A percentile compares a stretch with the other conserved stretches of the same genome.
These are phyloP conservation scores for Pocota personata DNA, from an alignment of 2,888 invertebrate genomes.

Conservation along the genomic window DNA sequence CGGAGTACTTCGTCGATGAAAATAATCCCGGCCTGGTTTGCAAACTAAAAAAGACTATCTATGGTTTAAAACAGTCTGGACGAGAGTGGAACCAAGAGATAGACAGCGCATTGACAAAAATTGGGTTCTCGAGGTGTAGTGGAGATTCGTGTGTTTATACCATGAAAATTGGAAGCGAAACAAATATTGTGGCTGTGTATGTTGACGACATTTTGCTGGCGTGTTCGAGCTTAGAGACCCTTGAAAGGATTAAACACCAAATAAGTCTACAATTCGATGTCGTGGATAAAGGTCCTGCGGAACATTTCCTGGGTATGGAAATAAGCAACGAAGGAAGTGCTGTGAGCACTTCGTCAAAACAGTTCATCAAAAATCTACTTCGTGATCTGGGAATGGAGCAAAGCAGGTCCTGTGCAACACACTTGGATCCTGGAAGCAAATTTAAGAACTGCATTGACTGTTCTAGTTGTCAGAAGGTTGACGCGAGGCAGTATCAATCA, in stretches of 20 bases:
- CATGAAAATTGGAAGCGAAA: not conserved
- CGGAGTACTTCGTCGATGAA: slow-evolving; percentile 12
- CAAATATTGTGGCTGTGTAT: slow-evolving; percentile 44
- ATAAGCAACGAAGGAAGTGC: too few relatives aligned
- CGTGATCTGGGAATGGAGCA: too few relatives aligned
- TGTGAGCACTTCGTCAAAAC: too few relatives aligned
- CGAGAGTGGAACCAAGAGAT: slow-evolving; percentile 27
- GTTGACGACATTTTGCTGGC: slow-evolving; percentile 33
- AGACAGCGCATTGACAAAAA: slow-evolving; percentile 1
- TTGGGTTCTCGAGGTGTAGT: slow-evolving; percentile 17
- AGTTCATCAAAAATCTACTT: too few relatives aligned
- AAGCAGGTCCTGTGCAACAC: too few relatives aligned
- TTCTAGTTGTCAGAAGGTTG: too few relatives aligned
- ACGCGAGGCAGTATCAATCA: too few relatives aligned
- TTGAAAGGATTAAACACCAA: slow-evolving; percentile 20
- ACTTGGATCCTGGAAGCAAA: too few relatives aligned
- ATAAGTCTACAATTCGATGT: not conserved
- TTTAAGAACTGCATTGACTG: too few relatives aligned
- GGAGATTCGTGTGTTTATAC: slow-evolving; percentile 38
- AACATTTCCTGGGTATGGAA: too few relatives aligned
- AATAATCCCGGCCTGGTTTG: slow-evolving; percentile 19
- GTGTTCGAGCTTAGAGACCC: not conserved
- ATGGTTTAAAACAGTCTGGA: slow-evolving; percentile 18
- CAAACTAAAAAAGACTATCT: slow-evolving; percentile 21
- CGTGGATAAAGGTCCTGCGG: too few relatives aligned